phyloP scores from a whole-genome alignment of 2,113 vertebrate species.

The Megaptera novaeangliae region DNA sequence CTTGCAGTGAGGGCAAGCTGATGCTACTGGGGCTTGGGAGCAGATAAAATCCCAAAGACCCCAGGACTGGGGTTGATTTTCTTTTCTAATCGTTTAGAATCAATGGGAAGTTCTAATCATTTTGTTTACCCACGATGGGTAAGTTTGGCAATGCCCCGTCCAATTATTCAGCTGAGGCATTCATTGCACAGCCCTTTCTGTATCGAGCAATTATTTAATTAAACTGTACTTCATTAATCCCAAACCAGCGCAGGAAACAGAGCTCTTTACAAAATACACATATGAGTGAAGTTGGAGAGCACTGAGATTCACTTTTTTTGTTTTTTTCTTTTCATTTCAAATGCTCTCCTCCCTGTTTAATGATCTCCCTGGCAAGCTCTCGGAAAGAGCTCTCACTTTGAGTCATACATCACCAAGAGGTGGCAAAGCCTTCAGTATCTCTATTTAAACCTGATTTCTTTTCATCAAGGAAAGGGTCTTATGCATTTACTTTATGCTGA shows the following conservation, averaged over 20 bases:
- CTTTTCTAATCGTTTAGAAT: constrained; percentile 60
- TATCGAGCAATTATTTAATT: constrained; percentile 84
- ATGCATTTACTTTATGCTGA: constrained; percentile 52
- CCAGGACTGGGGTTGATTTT: constrained; percentile 53
- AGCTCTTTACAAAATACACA: constrained; percentile 55
- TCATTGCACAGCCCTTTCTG: constrained; percentile 72
- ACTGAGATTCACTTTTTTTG: constrained; percentile 41
- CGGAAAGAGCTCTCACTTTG: constrained; percentile 61
- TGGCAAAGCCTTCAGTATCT: constrained; percentile 72
- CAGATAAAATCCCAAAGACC: constrained; percentile 55
- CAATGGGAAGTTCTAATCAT: constrained; percentile 76
- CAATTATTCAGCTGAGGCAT: constrained; percentile 76
- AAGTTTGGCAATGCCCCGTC: constrained; percentile 72
- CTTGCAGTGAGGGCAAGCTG: not conserved
- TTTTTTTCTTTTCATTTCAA: constrained; percentile 55
- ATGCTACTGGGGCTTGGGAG: not conserved
- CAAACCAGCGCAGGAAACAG: constrained; percentile 69
- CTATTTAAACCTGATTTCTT: constrained; percentile 76
- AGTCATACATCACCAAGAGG: constrained; percentile 74
- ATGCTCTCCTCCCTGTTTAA: constrained; percentile 69
- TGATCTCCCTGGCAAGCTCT: constrained; percentile 75
- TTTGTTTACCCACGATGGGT: constrained; percentile 78
- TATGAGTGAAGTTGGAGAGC: constrained; percentile 62
- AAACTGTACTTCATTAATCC: constrained; percentile 82
- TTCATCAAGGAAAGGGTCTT: constrained; percentile 68